Evolutionary conservation across 1,140 invertebrate genomes (phyloP), one percentile per base, ranked within the genome.

Genomic region (Polypedilum vanderplanki): DNA sequence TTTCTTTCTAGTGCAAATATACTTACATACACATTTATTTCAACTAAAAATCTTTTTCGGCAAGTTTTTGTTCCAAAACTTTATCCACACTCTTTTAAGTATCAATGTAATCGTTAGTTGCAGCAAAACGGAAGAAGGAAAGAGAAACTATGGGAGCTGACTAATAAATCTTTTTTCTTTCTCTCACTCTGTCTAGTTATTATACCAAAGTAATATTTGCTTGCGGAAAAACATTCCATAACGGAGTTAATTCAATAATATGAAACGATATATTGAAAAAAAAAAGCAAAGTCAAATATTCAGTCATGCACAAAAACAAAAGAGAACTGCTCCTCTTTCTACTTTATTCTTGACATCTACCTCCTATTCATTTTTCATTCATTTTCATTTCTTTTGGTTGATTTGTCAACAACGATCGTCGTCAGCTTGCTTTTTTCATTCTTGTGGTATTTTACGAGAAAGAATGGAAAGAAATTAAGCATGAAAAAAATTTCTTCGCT

Each of bases 321-420:
- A 46, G 41, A 46, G 8, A 46, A 46, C 1, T 8, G 15, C 41
- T 15, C 15, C 10, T n/a, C 46, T 12, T n/a, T 57, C 46, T n/a
- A 57, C 12, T n/a, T n/a, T n/a, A n/a, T n/a, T n/a, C 46, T 3
- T 5, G 1, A 33, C 5, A 33, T 33, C 7, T 12, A 57, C 46
- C 46, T 15, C 7, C 10, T 15, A n/a, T 57, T 57, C 46, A 57
- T n/a, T 12, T 57, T 57, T 57, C 12, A n/a, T 57, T 57, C 10
- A 15, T 57, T 46, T 57, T 57, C 46, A 57, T 57, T 46, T 46
- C n/a, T 57, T 57, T 57, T 57, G 46, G 46, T 57, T 57, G 46
- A 15, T 57, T 57, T 57, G 46, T 57, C 46, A 57, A 57, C 46
- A 57, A 15, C 46, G 46, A 57, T 57, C 12, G n/a, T n/a, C 12